Evolutionary conservation across 2,113 vertebrate genomes (phyloP), one percentile per base, ranked within the genome.

Genomic region (Sceloporus undulatus): DNA sequence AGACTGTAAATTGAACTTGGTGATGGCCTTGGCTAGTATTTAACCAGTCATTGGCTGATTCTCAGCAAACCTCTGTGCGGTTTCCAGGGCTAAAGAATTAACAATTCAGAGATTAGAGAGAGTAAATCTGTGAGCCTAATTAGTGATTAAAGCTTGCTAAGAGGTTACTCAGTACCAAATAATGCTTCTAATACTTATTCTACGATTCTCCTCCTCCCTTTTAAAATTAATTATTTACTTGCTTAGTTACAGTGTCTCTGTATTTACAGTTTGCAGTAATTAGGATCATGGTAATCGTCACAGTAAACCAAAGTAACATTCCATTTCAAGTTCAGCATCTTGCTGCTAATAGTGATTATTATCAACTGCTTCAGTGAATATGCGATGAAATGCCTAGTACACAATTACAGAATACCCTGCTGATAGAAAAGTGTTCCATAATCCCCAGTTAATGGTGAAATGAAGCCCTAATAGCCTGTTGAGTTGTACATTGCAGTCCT

Each of bases 231-330:
- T 42, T 85, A 74, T 25, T 71, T 40, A 11, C 59, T 74, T 74
- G 29, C 11, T 85, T 27, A 80, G 56, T 27, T 34, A 59, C 70
- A 81, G n/a, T 81, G 5, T 73, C 19, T 52, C 40, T 23, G 14
- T 78, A 68, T 74, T 85, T 78, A 89, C 56, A 79, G 81, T 80
- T 74, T 85, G 52, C 6, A 74, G 14, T 80, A 85, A 85, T 81
- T 85, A 75, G 40, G 21, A 81, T 54, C 34, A 42, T 71, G 34
- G 62, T 83, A 42, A 65, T 48, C n/a, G 52, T 65, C 27, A 3
- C 19, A 38, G 19, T 80, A 80, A 19, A 79, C n/a, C 62, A 88
- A 13, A 80, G 65, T 62, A 85, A 5, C 54, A 23, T 73, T 88
- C 65, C 19, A n/a, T 79, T 84, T 88, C 13, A 23, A 79, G 52